Conservation (phyloP, 2,797 vertebrate genomes). For the Sarcophilus harrisii region DNA sequence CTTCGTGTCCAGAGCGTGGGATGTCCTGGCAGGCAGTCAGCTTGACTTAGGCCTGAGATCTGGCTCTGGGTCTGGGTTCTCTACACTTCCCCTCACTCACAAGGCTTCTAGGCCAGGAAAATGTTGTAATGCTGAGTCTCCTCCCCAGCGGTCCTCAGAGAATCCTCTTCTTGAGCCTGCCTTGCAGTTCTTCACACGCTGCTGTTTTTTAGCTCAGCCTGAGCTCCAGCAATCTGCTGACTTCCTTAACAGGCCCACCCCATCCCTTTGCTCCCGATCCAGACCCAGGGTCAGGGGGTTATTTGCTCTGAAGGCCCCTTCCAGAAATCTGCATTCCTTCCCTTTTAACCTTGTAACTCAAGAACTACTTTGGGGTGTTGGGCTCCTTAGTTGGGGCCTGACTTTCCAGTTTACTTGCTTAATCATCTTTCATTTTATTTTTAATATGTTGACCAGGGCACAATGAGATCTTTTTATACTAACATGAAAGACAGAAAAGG, state of each 20-base stretch:
- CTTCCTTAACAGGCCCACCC: constrained; percentile 76
- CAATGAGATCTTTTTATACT: constrained; percentile 72
- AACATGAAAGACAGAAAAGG: constrained; percentile 72
- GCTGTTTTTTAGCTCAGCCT: constrained; percentile 84
- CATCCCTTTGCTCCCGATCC: constrained; percentile 80
- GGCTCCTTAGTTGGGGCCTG: constrained; percentile 53
- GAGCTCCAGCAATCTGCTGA: constrained; percentile 81
- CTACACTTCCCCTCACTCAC: constrained; percentile 82
- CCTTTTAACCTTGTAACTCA: constrained; percentile 78
- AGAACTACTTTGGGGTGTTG: constrained; percentile 70
- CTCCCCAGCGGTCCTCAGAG: constrained; percentile 85
- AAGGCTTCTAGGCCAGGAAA: constrained; percentile 86
- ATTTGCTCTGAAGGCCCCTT: constrained; percentile 79
- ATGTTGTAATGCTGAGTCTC: constrained; percentile 86
- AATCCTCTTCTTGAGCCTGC: constrained; percentile 82
- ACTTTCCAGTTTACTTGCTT: constrained; percentile 76
- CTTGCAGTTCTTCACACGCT: constrained; percentile 83
- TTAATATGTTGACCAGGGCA: constrained; percentile 73
- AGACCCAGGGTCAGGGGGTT: constrained; percentile 79
- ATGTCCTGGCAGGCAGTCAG: constrained; percentile 83
- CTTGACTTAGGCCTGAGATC: constrained; percentile 81
- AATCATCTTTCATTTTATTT: constrained; percentile 75
- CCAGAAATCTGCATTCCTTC: constrained; percentile 78
- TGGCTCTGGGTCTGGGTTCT: constrained; percentile 83
- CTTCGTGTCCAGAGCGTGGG: constrained; percentile 84